Conservation (phyloP, 2,797 vertebrate genomes). For the Notoglanidium macrostoma region DNA sequence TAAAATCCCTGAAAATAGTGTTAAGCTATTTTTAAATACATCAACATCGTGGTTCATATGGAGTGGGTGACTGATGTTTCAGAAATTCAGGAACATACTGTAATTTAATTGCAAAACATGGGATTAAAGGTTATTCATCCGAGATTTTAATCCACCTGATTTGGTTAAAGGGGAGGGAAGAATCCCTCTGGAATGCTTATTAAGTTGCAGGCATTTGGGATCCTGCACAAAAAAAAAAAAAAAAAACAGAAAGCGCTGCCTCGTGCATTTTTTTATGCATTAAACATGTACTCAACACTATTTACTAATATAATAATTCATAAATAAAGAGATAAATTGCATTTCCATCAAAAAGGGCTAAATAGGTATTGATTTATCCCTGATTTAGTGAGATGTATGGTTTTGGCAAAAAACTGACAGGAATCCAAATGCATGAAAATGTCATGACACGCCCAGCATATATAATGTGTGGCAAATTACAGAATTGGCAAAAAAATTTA, state of each 20-base stretch:
- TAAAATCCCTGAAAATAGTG: constrained; percentile 10
- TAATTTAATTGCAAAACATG: constrained; percentile 61
- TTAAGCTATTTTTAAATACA: constrained; percentile 36
- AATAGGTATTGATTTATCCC: not conserved
- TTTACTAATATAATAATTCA: constrained; percentile 29
- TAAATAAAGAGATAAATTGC: constrained; percentile 28
- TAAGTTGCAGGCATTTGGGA: constrained; percentile 41
- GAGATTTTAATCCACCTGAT: constrained; percentile 59
- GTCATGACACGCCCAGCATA: not conserved
- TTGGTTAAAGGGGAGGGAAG: constrained; percentile 51
- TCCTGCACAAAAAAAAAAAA: constrained; percentile 20
- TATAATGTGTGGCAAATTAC: not conserved
- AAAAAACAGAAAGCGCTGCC: not conserved
- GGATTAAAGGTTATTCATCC: constrained; percentile 61
- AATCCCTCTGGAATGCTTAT: constrained; percentile 61
- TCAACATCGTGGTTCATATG: constrained; percentile 41
- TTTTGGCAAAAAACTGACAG: not conserved
- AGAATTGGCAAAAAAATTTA: not conserved
- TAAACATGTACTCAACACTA: constrained; percentile 30
- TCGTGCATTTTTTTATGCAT: constrained; percentile 28
- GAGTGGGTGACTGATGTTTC: constrained; percentile 50
- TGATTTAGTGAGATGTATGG: not conserved
- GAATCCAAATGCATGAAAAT: not conserved
- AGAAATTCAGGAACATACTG: constrained; percentile 53
- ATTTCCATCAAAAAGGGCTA: not conserved